These are phyloP conservation scores for Nothobranchius kuhntae DNA, from an alignment of 2,113 vertebrate genomes.

Conservation along the genomic window DNA sequence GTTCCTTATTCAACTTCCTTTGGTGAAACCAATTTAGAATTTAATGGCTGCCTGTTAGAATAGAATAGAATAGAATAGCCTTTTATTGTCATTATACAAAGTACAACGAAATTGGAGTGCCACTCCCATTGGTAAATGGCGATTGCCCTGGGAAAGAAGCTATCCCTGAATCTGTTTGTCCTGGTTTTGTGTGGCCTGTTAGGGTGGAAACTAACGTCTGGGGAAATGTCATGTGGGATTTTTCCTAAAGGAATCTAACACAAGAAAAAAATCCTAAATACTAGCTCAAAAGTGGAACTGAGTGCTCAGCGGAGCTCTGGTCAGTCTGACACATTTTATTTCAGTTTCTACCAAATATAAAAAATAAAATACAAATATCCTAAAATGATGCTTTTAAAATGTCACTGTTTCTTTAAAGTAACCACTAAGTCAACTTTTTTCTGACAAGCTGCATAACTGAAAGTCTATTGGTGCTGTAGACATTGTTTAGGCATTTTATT, in stretches of 20 bases:
- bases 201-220: conserved; percentile 20
- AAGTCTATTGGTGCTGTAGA: too few species aligned
- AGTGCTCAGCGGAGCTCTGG: not conserved
- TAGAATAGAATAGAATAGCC: not conserved
- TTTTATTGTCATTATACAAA: too few species aligned
- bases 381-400: not conserved
- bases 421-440: too few species aligned
- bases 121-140: too few species aligned
- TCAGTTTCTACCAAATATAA: not conserved
- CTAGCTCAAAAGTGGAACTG: too few species aligned
- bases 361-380: not conserved
- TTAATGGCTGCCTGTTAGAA: conserved; percentile 12
- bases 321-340: not conserved
- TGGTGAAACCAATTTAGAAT: conserved; percentile 10
- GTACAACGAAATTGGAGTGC: too few species aligned
- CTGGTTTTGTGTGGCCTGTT: not conserved
- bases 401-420: not conserved
- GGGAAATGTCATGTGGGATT: conserved; percentile 30
- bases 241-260: not conserved
- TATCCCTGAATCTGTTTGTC: too few species aligned
- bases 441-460: too few species aligned
- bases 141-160: too few species aligned
- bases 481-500: too few species aligned
- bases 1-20: conserved; percentile 7
- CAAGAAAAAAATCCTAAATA: not conserved